These are phyloP conservation scores for Garrulus glandarius DNA, from an alignment of 2,797 vertebrate genomes.

Conservation along the genomic window DNA sequence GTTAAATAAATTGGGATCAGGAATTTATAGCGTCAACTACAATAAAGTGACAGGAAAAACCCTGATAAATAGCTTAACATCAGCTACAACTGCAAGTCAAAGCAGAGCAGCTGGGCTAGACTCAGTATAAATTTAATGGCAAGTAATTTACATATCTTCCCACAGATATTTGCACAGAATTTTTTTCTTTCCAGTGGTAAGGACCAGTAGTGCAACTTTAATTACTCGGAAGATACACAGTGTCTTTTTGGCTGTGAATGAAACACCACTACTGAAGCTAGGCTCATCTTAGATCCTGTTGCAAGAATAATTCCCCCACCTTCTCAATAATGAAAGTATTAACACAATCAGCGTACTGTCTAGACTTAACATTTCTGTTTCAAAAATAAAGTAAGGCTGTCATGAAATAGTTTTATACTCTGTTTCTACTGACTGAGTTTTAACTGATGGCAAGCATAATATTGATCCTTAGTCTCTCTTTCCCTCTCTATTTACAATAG, in stretches of 20 bases:
- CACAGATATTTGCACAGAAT: not conserved
- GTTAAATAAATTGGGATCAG: not conserved
- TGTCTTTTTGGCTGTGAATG: not conserved
- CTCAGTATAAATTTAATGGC: not conserved
- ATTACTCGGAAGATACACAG: not conserved
- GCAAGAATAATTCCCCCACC: not conserved
- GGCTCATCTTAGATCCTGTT: not conserved
- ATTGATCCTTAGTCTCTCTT: not conserved
- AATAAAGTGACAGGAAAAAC: not conserved
- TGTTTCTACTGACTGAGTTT: not conserved
- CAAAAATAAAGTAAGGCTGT: not conserved
- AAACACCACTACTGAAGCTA: not conserved
- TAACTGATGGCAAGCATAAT: not conserved
- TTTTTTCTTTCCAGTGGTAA: not conserved
- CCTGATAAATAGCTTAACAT: not conserved
- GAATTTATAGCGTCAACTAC: not conserved
- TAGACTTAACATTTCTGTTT: not conserved
- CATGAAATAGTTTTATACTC: not conserved
- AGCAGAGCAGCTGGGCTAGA: not conserved
- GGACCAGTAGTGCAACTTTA: not conserved
- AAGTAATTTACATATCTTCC: not conserved
- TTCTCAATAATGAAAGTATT: not conserved
- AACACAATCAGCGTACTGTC: not conserved
- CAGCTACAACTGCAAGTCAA: not conserved
- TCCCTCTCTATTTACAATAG: not conserved